These are phyloP conservation scores for Dynastes hyllus DNA, from an alignment of 2,888 invertebrate genomes.

Conservation along the genomic window DNA sequence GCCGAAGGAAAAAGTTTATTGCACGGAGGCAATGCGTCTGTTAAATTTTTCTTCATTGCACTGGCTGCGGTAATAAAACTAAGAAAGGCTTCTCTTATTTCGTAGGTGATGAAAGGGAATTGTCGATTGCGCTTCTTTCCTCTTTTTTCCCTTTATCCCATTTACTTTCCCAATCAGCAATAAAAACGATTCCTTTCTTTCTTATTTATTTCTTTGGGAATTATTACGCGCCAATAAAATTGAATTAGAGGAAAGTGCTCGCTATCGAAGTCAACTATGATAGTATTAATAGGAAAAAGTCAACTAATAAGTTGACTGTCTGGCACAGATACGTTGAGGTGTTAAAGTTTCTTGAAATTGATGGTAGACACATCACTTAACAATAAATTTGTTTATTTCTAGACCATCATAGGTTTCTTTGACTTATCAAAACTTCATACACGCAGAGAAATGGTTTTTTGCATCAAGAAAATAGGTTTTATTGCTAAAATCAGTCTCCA, in stretches of 20 bases:
- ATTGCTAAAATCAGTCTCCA: no score
- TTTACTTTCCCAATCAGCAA: not conserved
- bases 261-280: no score
- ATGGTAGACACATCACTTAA: no score
- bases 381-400: no score
- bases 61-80: constrained; percentile 18
- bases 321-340: no score
- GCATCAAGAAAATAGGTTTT: no score
- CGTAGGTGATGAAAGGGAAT: constrained; percentile 35
- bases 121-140: not conserved
- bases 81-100: constrained; percentile 21
- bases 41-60: constrained; percentile 30
- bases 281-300: no score
- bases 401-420: no score
- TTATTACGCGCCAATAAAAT: not conserved
- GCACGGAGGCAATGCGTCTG: constrained; percentile 13
- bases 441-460: no score
- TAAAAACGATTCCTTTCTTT: not conserved
- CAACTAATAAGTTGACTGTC: no score
- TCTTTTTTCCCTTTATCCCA: constrained; percentile 10
- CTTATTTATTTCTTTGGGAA: not conserved
- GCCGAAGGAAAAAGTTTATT: constrained; percentile 15
- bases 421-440: no score
- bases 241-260: not conserved
- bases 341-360: no score